These are phyloP conservation scores for Zeugodacus cucurbitae DNA, from an alignment of 1,140 invertebrate genomes.

Conservation along the genomic window DNA sequence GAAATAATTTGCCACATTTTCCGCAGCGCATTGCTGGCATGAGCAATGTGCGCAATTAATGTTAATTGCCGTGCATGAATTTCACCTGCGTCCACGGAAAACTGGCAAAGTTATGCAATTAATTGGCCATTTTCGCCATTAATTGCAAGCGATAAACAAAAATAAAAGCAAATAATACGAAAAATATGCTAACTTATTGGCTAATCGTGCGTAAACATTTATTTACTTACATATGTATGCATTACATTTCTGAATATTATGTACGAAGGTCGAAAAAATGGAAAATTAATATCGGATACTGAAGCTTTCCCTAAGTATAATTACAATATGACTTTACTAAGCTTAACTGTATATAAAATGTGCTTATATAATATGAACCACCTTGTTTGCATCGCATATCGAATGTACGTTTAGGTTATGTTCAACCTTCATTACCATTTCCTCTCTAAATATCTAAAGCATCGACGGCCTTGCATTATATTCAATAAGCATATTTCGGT, in stretches of 20 bases:
- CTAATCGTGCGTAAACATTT: not conserved
- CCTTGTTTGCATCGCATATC: too few relatives aligned
- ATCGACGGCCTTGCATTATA: not conserved
- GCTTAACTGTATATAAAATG: too few relatives aligned
- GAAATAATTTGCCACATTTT: not conserved
- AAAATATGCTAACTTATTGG: not conserved
- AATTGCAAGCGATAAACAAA: not conserved
- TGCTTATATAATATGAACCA: too few relatives aligned
- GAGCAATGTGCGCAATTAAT: conserved; percentile 3
- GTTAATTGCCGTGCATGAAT: not conserved
- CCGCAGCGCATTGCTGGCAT: not conserved
- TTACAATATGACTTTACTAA: too few relatives aligned
- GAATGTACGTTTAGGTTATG: too few relatives aligned
- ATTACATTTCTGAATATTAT: not conserved
- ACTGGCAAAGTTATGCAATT: not conserved
- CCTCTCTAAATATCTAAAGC: not conserved
- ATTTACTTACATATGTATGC: not conserved
- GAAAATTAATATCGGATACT: too few relatives aligned
- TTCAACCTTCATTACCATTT: not conserved
- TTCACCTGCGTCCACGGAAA: not conserved
- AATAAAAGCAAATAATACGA: not conserved
- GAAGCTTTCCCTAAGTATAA: too few relatives aligned
- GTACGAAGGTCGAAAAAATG: too few relatives aligned
- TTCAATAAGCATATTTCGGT: not conserved
- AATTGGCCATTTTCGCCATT: not conserved